phyloP scores from a whole-genome alignment of 2,113 vertebrate genomes.

The Ctenomys sociabilis region DNA sequence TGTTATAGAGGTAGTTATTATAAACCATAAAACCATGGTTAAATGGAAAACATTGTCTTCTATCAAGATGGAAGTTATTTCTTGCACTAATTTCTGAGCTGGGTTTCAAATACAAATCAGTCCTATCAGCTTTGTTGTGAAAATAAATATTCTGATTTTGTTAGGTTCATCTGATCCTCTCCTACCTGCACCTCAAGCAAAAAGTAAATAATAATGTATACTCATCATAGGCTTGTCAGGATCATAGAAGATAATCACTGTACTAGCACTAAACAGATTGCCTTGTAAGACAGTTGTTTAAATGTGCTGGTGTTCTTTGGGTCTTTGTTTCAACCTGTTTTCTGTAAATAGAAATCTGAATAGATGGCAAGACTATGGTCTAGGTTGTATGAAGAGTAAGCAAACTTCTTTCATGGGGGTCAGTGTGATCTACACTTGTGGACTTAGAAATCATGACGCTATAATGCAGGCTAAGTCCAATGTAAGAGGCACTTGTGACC shows the following conservation, averaged over 20 bases:
- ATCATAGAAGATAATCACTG: neutral
- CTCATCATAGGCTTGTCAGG: neutral
- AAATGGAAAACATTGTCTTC: neutral
- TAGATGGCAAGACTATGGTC: neutral
- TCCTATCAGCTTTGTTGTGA: neutral
- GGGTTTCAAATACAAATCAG: neutral
- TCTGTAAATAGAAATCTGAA: neutral
- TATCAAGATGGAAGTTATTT: neutral
- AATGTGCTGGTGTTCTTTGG: neutral
- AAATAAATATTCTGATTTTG: slow-evolving; percentile 48
- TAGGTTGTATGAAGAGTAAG: neutral
- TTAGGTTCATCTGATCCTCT: neutral
- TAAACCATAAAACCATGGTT: neutral
- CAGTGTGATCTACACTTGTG: neutral
- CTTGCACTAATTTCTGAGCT: neutral
- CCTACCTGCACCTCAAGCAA: neutral
- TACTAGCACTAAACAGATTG: neutral
- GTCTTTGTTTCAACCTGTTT: neutral
- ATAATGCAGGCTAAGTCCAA: neutral
- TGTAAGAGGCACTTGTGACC: neutral
- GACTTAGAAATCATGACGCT: neutral
- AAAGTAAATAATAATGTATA: neutral
- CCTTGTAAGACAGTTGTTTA: neutral
- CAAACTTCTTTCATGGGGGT: neutral
- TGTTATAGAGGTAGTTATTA: neutral